Base-by-base conservation (phyloP, 2,113 vertebrate species). In the Osmerus mordax region DNA sequence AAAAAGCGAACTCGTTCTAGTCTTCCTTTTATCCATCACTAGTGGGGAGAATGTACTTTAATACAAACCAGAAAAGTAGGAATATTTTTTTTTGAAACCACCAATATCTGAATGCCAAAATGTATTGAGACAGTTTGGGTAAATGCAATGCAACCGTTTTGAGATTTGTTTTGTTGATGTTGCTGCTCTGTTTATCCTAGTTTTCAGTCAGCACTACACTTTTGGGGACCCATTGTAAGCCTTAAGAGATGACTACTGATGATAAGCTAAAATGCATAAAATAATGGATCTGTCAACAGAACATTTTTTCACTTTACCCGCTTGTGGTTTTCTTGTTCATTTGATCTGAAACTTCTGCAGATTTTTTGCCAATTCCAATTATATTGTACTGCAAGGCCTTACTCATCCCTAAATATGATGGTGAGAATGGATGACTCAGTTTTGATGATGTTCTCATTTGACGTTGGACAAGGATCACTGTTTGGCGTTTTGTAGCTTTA, bases 371-470 rank as follows among this genome's bases (percentile, higher is more conserved):
- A 13, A n/a, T 82, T 77, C 28, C 68, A 51, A 51, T 83, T 72
- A 63, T 64, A 83, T 81, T 78, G 66, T 73, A 78, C 11, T 68
- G 81, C 61, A 80, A 73, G 77, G 86, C 85, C 87, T 89, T 84
- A 76, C 25, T 74, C 58, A 47, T 78, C 71, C 84, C 76, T 78
- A 87, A 73, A 89, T 69, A 89, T 91, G 89, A 92, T 79, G 81
- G 83, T 91, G 91, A 90, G 92, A 91, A 91, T 85, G 76, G 58
- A 84, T 89, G 89, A 91, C 81, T 90, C 78, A 1, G 53, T 73
- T 65, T 65, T 74, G 85, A 91, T 28, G 90, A 92, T 78, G 85
- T 89, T 92, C 90, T 93, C 90, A 86, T 91, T 89, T 87, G 90
- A 92, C 74, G 77, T 88, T 88, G 88, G 85, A 82, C 60, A 77